Percentiles rank a stretch among this genome's conserved stretches.
Conservation (phyloP, 2,113 vertebrate species). For the Daphoenositta chrysoptera region DNA sequence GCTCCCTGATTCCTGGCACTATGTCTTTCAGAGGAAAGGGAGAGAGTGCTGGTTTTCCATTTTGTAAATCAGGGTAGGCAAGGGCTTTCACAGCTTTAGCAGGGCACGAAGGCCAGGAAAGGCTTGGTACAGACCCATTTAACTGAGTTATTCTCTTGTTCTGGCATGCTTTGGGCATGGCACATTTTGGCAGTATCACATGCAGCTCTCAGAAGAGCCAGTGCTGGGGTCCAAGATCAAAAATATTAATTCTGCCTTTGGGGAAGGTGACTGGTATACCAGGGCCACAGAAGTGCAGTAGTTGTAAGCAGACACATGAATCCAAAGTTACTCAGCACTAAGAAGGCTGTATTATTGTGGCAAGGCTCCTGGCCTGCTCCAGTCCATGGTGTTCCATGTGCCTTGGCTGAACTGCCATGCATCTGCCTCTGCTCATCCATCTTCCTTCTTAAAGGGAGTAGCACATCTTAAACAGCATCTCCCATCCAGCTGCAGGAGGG, state of each 20-base stretch:
- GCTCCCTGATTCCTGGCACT: not conserved
- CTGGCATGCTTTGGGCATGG: not conserved
- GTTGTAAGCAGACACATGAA: not conserved
- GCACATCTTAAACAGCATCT: not conserved
- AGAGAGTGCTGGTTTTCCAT: not conserved
- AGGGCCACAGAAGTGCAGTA: not conserved
- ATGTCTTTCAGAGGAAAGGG: not conserved
- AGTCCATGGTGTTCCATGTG: not conserved
- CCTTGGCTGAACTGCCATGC: not conserved
- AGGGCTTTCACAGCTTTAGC: not conserved
- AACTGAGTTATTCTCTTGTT: not conserved
- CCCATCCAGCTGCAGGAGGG: fast-evolving
- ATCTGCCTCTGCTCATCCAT: not conserved
- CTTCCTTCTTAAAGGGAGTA: not conserved
- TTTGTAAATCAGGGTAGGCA: not conserved
- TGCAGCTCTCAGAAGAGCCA: not conserved
- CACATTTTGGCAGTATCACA: not conserved
- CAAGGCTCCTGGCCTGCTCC: not conserved
- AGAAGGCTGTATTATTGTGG: not conserved
- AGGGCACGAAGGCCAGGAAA: not conserved
- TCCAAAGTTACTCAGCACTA: not conserved
- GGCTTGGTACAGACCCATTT: not conserved
- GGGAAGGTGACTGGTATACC: not conserved
- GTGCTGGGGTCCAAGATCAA: not conserved
- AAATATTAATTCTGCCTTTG: not conserved